Evolutionary conservation across 2,797 vertebrate species (phyloP), one percentile per base, ranked within the genome.

Genomic region (Labroides dimidiatus): DNA sequence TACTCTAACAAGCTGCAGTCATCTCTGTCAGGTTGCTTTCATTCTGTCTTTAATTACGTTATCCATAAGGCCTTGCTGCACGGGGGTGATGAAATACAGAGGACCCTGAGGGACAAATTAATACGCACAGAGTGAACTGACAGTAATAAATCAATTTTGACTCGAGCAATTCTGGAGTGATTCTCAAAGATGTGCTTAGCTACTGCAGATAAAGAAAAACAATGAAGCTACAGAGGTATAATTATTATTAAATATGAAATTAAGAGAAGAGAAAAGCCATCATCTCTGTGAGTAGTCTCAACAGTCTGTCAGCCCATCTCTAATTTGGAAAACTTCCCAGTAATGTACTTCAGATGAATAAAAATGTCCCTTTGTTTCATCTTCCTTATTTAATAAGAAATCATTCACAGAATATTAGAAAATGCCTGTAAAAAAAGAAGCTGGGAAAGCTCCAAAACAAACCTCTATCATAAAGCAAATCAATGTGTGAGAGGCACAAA

Each of bases 131-230:
- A 80, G 47, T 0, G 14, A 68, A 49, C 20, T 36, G 59, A 69
- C 48, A 63, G 49, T 52, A 42, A 58, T 56, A 63, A 72, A 66
- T 78, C 67, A 54, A 42, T 51, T 42, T 6, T 45, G 14, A 63
- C 42, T 41, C 17, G 55, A 72, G 33, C 39, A 56, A 45, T 51
- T 21, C 20, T 37, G 52, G 49, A 65, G 30, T 17, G 33, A 68
- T 42, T 50, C 33, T 64, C 13, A 21, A 39, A 37, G 21, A 49
- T 3, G 2, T 17, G 16, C 49, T 17, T 9, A 33, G 24, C 24
- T 30, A 11, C 16, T 30, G 24, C 49, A 51, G 23, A 17, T 2
- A 30, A 8, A 30, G 23, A 15, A 50, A 50, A 51, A 51, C 24
- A 30, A 30, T 51, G 24, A 8, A 10, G 10, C 45, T 21, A 15